Evolutionary conservation across 1,140 invertebrate species (phyloP).

Genomic region (Bilobella aurantiaca): DNA sequence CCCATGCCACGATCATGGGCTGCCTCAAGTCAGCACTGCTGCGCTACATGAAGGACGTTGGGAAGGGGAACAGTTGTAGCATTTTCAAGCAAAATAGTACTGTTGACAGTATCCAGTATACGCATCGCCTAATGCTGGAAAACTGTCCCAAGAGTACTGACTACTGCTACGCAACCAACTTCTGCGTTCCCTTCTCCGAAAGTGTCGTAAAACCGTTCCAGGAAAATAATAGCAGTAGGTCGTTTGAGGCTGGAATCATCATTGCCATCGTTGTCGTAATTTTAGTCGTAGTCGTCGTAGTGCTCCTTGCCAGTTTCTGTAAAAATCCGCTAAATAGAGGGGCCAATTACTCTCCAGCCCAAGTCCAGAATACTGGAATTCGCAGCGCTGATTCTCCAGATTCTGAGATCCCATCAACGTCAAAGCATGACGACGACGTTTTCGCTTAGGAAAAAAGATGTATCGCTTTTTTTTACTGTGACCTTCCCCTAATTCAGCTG

Average conservation of each 20-base stretch:
- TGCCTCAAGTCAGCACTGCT: not conserved
- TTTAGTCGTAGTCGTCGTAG: not conserved
- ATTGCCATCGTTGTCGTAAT: not conserved
- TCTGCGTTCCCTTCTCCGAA: not conserved
- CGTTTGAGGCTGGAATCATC: not conserved
- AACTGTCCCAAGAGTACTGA: not conserved
- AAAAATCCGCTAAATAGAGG: not conserved
- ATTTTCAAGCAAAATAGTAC: not conserved
- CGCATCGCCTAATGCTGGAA: not conserved
- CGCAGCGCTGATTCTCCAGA: too few species aligned
- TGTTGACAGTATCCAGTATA: not conserved
- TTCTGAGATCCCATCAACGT: too few species aligned
- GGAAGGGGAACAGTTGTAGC: not conserved
- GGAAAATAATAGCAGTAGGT: not conserved
- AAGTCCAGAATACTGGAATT: too few species aligned
- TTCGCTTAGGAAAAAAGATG: too few species aligned
- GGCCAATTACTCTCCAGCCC: not conserved
- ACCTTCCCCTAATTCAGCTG: too few species aligned
- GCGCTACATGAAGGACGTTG: not conserved
- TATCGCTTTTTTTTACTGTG: too few species aligned
- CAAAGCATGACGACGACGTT: too few species aligned
- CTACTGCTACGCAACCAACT: not conserved
- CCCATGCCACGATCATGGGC: not conserved
- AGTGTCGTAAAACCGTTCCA: not conserved
- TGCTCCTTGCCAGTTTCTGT: not conserved